Evolutionary conservation across 2,888 invertebrate genomes (phyloP).

Genomic region (Hirtodrosophila histrioides): DNA sequence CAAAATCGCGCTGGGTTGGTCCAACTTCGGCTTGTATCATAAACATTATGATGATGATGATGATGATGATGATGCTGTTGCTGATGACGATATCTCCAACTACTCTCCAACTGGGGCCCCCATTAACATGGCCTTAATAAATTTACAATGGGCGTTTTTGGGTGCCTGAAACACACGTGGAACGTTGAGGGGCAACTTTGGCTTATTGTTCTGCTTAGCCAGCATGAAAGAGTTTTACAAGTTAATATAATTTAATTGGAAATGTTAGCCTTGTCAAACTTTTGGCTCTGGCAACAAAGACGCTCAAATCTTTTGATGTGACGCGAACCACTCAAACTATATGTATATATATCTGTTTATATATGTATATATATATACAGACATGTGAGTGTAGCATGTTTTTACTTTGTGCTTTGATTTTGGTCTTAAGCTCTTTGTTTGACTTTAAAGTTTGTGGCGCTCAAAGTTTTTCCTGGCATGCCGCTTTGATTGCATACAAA

Average conservation of each 20-base stretch:
- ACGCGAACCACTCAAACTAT: conserved; percentile 18
- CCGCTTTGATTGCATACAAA: conserved; percentile 74
- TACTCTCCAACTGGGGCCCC: conserved; percentile 7
- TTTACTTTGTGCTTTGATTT: conserved; percentile 41
- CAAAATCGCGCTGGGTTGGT: conserved; percentile 46
- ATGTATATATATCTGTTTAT: conserved; percentile 5
- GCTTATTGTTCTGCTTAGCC: conserved; percentile 40
- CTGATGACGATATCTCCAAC: conserved; percentile 21
- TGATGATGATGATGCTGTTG: conserved; percentile 14
- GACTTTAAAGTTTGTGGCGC: conserved; percentile 47
- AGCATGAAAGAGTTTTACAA: conserved; percentile 37
- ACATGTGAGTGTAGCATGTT: conserved; percentile 3
- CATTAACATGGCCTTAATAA: conserved; percentile 15
- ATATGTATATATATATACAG: conserved; percentile 1
- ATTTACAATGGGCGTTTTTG: conserved; percentile 17
- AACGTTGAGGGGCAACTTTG: conserved; percentile 9
- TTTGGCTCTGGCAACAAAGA: conserved; percentile 24
- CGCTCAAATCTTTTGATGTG: conserved; percentile 62
- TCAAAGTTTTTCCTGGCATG: conserved; percentile 63
- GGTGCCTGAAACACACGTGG: conserved; percentile 13
- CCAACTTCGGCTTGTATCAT: conserved; percentile 39
- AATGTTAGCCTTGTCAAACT: conserved; percentile 47
- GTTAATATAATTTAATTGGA: conserved; percentile 51
- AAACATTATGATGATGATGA: conserved; percentile 8
- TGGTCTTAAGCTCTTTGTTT: conserved; percentile 43